Conservation (phyloP, 2,113 vertebrate genomes). For the Kryptolebias marmoratus region DNA sequence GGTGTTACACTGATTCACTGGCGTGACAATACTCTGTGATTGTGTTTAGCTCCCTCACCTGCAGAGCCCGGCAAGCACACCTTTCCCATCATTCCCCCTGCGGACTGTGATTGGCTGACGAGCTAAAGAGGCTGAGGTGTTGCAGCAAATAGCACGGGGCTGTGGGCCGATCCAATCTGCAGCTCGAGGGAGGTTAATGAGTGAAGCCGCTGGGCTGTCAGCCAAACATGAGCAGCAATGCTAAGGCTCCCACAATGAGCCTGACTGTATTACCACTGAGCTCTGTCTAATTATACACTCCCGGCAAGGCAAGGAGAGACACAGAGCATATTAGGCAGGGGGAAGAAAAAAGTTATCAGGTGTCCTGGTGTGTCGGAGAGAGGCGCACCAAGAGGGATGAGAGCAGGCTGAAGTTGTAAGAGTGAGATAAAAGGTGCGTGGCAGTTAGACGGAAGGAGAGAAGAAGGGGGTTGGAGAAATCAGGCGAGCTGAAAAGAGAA, state of each 20-base stretch:
- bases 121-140: conserved; percentile 60
- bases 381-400: conserved; percentile 54
- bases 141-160: conserved; percentile 71
- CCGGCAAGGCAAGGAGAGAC: conserved; percentile 63
- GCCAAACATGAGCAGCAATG: conserved; percentile 80
- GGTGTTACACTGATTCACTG: conserved; percentile 33
- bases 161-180: conserved; percentile 66
- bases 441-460: conserved; percentile 37
- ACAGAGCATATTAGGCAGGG: conserved; percentile 55
- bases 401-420: conserved; percentile 60
- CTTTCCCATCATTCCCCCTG: conserved; percentile 31
- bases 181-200: conserved; percentile 82
- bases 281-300: conserved; percentile 82
- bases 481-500: conserved; percentile 65
- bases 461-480: conserved; percentile 61
- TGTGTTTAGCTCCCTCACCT: conserved; percentile 46
- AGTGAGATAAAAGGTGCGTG: conserved; percentile 62
- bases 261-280: conserved; percentile 81
- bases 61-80: conserved; percentile 32
- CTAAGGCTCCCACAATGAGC: conserved; percentile 78
- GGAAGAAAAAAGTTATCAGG: conserved; percentile 68
- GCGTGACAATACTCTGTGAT: conserved; percentile 34
- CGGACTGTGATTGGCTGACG: conserved; percentile 50
- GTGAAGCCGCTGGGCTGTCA: conserved; percentile 78
- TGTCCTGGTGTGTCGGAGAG: conserved; percentile 57